Base-by-base conservation (phyloP, 1,140 invertebrate species). In the Atta colombica region DNA sequence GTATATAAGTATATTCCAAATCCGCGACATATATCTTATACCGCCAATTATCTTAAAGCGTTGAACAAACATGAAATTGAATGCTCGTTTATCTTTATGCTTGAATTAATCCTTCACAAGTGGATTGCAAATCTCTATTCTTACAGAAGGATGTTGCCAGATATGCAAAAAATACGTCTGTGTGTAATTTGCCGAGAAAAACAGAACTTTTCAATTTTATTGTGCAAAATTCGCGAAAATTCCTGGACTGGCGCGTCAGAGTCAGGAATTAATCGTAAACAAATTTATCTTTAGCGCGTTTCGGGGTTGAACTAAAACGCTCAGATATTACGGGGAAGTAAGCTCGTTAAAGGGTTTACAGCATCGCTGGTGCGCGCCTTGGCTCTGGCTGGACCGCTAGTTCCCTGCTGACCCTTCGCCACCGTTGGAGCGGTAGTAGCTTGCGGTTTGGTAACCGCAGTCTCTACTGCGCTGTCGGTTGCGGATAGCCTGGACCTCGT, bases 281-380 rank as follows among this genome's bases (percentile, higher is more conserved):
- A 93, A 94, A 93, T 94, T 94, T 93, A 94, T 94, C 92, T 92
- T 91, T 87, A 90, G 91, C 89, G 90, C 91, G 90, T 92, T 92
- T 89, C 82, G 86, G 80, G 90, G 93, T 90, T 92, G 91, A 92
- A 91, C 93, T 94, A 94, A 94, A 94, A 93, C 92, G 92, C 90
- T 87, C 90, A 93, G 91, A 93, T 94, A 94, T 94, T 93, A 94
- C 91, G 90, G 87, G 85, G 92, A 94, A 94, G 93, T 94, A 94
- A 94, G 93, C 94, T 94, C 92, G 94, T 94, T 94, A 94, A 91
- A 93, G 92, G 93, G 92, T 94, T 94, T 93, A 93, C 92, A 90
- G 88, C 90, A 91, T 91, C 91, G 85, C 84, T 84, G 89, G 84
- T 89, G 78, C 45, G 28, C 84, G 31, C 66, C 72, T 66, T 71